phyloP scores from a whole-genome alignment of 1,140 invertebrate species.

The Drosophila punjabiensis region DNA sequence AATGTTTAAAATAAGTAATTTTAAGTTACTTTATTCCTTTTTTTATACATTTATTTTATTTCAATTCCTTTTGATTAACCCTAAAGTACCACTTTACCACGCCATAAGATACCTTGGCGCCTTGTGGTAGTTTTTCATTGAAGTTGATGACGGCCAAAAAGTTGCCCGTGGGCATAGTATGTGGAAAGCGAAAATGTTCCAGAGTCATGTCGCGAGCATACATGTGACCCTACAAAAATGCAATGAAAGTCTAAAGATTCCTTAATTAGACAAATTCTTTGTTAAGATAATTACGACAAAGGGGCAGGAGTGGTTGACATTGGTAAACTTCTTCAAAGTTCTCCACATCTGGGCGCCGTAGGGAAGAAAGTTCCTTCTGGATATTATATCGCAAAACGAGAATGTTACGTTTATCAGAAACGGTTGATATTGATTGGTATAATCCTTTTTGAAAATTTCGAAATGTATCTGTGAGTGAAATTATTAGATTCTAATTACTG shows the following conservation, averaged over 20 bases:
- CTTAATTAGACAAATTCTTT: background rate
- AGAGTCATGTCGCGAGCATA: background rate
- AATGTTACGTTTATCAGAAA: background rate
- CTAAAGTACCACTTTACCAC: background rate
- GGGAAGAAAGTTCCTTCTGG: background rate
- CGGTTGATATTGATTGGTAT: background rate
- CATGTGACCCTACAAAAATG: background rate
- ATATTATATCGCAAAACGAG: background rate
- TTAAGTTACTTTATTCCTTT: background rate
- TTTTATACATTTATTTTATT: background rate
- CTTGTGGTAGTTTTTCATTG: background rate
- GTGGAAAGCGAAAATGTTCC: background rate
- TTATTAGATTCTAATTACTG: background rate
- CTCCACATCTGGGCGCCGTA: slow-evolving; percentile 6
- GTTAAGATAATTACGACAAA: background rate
- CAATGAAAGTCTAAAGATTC: background rate
- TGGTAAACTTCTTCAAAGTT: slow-evolving; percentile 1
- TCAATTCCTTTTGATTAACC: background rate
- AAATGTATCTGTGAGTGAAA: background rate
- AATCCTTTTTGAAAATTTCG: background rate
- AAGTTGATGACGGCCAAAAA: background rate
- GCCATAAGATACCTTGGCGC: background rate
- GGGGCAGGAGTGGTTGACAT: background rate
- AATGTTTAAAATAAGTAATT: no score
- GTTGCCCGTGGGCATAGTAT: background rate